phyloP scores from a whole-genome alignment of 2,888 invertebrate genomes.

The Philonicus albiceps region DNA sequence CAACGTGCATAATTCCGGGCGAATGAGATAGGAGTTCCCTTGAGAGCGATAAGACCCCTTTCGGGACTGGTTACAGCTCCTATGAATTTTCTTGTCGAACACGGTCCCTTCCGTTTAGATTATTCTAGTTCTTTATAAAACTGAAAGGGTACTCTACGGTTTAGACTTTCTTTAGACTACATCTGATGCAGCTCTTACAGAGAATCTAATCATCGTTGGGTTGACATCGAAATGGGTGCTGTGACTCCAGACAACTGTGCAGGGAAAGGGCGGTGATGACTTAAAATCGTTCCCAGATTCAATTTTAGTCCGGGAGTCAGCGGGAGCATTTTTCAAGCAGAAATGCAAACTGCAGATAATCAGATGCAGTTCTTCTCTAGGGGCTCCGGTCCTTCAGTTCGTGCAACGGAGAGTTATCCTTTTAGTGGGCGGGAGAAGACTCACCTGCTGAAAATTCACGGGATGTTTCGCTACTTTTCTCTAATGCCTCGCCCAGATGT shows the following conservation, averaged over 20 bases:
- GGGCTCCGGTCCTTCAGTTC: neutral
- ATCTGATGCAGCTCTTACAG: neutral
- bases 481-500: neutral
- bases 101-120: neutral
- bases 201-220: neutral
- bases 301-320: neutral
- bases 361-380: neutral
- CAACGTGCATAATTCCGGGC: neutral
- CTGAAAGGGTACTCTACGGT: neutral
- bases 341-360: neutral
- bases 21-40: neutral
- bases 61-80: neutral
- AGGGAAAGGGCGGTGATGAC: neutral
- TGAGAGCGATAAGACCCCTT: neutral
- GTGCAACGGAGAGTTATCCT: neutral
- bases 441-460: neutral
- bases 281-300: neutral
- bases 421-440: neutral
- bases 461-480: neutral
- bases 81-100: neutral
- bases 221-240: neutral
- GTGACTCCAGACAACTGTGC: neutral
- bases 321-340: neutral
- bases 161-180: neutral
- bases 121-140: neutral